Base-by-base conservation (phyloP, 2,888 invertebrate genomes). In the Axea sp. region DNA sequence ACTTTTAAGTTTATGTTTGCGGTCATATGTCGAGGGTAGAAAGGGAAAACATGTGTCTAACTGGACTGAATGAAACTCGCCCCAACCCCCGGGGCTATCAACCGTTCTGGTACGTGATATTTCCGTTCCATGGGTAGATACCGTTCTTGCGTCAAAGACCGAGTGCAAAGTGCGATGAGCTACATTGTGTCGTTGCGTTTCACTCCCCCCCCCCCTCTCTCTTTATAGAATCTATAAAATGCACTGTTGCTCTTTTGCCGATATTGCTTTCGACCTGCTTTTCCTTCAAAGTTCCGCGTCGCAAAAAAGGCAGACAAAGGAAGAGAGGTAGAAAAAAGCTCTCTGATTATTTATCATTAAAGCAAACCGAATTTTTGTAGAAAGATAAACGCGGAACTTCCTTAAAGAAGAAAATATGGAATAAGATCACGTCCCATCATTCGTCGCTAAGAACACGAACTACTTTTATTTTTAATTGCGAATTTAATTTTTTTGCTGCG, bases 31-130 rank as follows among this genome's bases (percentile, higher is more conserved):
- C n/a, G n/a, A n/a, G n/a, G n/a, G n/a, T n/a, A n/a, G n/a, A 53
- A 53, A 65, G 53, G 35, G 53, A 65, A 53, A 65, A 64, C 62
- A 51, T 51, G 51, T 64, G 53, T 53, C 43, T 65, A 65, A 45
- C 64, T 53, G 22, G 45, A 41, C 49, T 41, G 43, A 59, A 59
- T 59, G 45, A 35, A 59, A 59, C 28, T 33, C 59, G 9, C 33
- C 17, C 57, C 33, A 7, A 28, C 41, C 31, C 30, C 22, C n/a
- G 41, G 1, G 19, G 12, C 41, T 8, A 31, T 30, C 30, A 33
- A 24, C 57, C 19, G 41, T 60, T 49, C 49, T 37, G 49, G 47
- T 49, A 39, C 35, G 39, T 43, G 62, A 62, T 47, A 49, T 49
- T 47, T 49, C 30, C 11, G 12, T 49, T 49, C 15, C 49, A 11